phyloP scores from a whole-genome alignment of 2,888 invertebrate genomes.

The Napeogenes inachia region DNA sequence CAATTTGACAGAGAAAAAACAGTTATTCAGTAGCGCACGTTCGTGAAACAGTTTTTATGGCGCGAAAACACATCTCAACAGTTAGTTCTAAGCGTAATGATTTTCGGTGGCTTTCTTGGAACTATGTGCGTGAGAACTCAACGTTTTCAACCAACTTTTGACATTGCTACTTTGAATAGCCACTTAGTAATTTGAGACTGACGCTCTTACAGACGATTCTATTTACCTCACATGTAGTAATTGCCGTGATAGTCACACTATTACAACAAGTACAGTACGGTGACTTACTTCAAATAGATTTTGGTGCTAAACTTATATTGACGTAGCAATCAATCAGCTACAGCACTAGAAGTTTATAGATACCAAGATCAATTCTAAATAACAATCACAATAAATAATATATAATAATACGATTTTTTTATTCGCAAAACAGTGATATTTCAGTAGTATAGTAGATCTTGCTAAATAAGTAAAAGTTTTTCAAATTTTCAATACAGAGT shows the following conservation, averaged over 20 bases:
- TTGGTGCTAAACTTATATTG: too few species aligned
- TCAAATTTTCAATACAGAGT: too few species aligned
- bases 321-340: too few species aligned
- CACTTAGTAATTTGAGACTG: constrained; percentile 31
- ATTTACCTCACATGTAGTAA: background rate
- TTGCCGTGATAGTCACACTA: background rate
- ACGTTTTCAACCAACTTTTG: constrained; percentile 52
- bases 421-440: too few species aligned
- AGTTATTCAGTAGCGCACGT: constrained; percentile 33
- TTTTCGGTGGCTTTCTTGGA: constrained; percentile 29
- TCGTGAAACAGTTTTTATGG: constrained; percentile 44
- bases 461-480: too few species aligned
- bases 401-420: too few species aligned
- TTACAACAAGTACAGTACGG: background rate
- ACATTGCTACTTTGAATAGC: constrained; percentile 46
- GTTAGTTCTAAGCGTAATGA: constrained; percentile 30
- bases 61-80: constrained; percentile 36
- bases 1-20: constrained; percentile 6
- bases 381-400: too few species aligned
- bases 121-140: constrained; percentile 48
- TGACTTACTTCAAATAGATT: background rate
- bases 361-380: too few species aligned
- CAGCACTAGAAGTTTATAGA: too few species aligned
- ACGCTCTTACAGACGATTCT: constrained; percentile 9
- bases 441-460: too few species aligned